Evolutionary conservation across 2,888 invertebrate genomes (phyloP).

Genomic region (Tipula unca): DNA sequence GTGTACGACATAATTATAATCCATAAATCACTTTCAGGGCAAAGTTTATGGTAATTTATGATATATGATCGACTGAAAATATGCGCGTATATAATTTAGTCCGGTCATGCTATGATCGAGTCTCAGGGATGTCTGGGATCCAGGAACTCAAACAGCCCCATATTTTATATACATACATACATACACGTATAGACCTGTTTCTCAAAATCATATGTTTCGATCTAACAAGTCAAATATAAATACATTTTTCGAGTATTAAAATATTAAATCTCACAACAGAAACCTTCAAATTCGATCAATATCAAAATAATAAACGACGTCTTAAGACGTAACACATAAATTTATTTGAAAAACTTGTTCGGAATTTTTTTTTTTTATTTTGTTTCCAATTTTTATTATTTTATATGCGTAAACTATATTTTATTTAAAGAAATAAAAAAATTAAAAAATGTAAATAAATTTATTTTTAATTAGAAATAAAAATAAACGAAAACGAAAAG

Average conservation of each 20-base stretch:
- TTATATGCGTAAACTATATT: not conserved
- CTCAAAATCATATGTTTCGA: not conserved
- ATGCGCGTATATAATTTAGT: not conserved
- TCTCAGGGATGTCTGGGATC: not conserved
- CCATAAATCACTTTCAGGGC: not conserved
- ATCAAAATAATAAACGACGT: not conserved
- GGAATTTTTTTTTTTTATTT: not conserved
- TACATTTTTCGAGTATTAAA: not conserved
- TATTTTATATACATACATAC: no score
- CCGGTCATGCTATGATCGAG: not conserved
- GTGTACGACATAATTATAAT: not conserved
- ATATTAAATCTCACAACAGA: not conserved
- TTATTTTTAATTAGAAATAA: not conserved
- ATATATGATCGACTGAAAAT: no score
- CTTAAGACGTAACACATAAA: not conserved
- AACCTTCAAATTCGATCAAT: slow-evolving; percentile 8
- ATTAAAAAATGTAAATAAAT: not conserved
- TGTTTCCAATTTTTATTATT: not conserved
- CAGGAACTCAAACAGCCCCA: not conserved
- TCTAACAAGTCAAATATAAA: not conserved
- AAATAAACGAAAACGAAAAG: not conserved
- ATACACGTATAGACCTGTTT: not conserved
- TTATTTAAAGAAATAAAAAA: not conserved
- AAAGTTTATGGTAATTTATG: not conserved
- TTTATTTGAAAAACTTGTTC: not conserved